Evolutionary conservation across 2,797 vertebrate species (phyloP).

Genomic region (Myoxocephalus aenaeus): DNA sequence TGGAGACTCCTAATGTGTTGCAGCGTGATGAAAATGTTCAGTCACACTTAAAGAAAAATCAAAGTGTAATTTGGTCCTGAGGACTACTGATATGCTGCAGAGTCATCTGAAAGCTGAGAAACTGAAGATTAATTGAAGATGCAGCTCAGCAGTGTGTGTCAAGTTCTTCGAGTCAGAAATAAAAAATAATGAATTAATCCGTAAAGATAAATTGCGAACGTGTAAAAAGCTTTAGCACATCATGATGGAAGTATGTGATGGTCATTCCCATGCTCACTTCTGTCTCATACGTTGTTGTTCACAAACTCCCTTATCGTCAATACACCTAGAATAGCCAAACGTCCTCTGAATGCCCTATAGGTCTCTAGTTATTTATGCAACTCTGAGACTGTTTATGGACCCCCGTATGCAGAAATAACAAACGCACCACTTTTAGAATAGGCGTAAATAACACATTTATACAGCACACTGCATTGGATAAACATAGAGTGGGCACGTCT

Average conservation of each 20-base stretch:
- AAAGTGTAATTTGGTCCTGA: not conserved
- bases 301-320: not conserved
- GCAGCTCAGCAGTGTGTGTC: not conserved
- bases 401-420: not conserved
- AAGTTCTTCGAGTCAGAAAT: not conserved
- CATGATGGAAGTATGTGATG: not conserved
- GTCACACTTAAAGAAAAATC: constrained; percentile 15
- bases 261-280: not conserved
- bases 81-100: not conserved
- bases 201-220: not conserved
- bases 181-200: not conserved
- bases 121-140: not conserved
- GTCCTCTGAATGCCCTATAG: no score
- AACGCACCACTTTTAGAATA: not conserved
- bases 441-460: not conserved
- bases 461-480: not conserved
- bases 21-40: constrained; percentile 32
- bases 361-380: not conserved
- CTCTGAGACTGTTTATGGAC: not conserved
- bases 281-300: not conserved
- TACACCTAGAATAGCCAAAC: not conserved
- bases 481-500: no score
- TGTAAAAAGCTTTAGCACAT: not conserved
- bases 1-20: not conserved
- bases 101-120: not conserved